Evolutionary conservation across 2,113 vertebrate species (phyloP), one percentile per base, ranked within the genome.

Genomic region (Aspidoscelis tigris): DNA sequence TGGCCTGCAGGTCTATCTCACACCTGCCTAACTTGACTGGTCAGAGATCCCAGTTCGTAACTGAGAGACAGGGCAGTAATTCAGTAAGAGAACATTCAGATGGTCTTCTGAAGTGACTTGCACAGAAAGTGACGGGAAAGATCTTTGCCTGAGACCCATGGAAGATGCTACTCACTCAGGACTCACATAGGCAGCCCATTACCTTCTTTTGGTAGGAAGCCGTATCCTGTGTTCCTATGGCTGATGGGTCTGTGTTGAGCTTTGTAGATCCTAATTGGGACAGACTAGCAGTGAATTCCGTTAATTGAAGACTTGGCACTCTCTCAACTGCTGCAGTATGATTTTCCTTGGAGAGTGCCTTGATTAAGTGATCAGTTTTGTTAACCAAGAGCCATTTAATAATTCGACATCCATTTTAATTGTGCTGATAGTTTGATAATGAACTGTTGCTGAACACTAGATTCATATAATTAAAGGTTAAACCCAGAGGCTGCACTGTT

Each of bases 261-360:
- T 78, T 84, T n/a, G 55, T 47, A 84, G 24, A 24, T 33, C 68
- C 44, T 69, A 44, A 21, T n/a, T 61, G 47, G 18, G 14, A 16
- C 69, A 9, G 39, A 50, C 47, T 26, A 76, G 74, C 4, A 47
- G 26, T n/a, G 58, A 73, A 77, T 78, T 12, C 43, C 43, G 50
- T 39, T 72, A 82, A 66, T 7, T n/a, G 44, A 73, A 78, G 24
- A 58, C 16, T 24, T 74, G 53, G 33, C 33, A 53, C 58, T 2
- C 44, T n/a, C 33, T 78, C 18, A 78, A 22, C 47, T 73, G 26
- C 4, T 26, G 44, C 81, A 21, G 11, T 72, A 12, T 3, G 4
- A 21, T 78, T 86, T 82, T 78, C 69, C 75, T 86, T 44, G 76
- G 85, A 73, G 74, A 78, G 58, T 66, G 43, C 44, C 33, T 47